Base-by-base conservation (phyloP, 1,140 invertebrate species). In the Megalopta genalis region DNA sequence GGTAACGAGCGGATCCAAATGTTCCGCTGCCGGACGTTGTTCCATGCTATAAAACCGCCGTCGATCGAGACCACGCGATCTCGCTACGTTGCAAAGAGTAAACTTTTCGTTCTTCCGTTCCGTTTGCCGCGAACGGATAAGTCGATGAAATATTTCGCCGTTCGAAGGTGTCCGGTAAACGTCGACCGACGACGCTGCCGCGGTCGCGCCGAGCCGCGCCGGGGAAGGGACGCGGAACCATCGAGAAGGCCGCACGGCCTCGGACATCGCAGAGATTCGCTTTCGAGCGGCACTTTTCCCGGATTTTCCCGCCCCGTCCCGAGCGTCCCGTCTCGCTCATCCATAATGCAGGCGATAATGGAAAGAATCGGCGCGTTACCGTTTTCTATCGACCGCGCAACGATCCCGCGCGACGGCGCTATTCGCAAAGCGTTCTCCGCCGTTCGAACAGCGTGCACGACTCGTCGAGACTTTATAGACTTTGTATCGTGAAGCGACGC, bases 361-460 rank as follows among this genome's bases (percentile, higher is more conserved):
- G 23, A 16, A 66, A 67, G n/a, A 54, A 23, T 8, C 32, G 12
- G 10, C 25, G 10, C 16, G 42, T 21, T 10, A 10, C 39, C 3
- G 10, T 52, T 76, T 68, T 68, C 37, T 32, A 42, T 37, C 18
- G 14, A 37, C n/a, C 10, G 52, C 63, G 49, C 66, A 67, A 67
- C 64, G 10, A 32, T 5, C 2, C 23, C 16, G 5, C 21, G 54
- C 23, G 25, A 14, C 49, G 57, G 67, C 25, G 16, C 39, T 27
- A 46, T 46, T 60, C 68, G 14, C 16, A 14, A 69, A n/a, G 18
- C 16, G 25, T 18, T 62, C 27, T 32, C n/a, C n/a, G 5, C 14
- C 60, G 12, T 37, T 59, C 23, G n/a, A 23, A 57, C 10, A 12
- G 1, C 27, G 27, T 18, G 7, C 6, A 8, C 7, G 27, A 18